Evolutionary conservation across 2,797 vertebrate species (phyloP).

Genomic region (Decapterus maruadsi): DNA sequence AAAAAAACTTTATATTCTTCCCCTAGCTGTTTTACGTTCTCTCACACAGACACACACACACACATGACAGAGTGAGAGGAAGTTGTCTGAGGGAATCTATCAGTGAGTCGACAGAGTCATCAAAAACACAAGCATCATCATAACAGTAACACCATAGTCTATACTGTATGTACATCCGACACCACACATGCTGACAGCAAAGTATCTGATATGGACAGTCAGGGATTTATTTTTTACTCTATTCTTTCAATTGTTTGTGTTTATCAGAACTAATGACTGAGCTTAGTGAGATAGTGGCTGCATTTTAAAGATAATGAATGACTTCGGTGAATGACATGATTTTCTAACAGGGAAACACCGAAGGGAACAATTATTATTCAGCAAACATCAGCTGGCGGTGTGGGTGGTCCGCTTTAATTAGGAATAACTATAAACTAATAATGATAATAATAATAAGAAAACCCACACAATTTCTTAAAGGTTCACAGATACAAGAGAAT

Average conservation of each 20-base stretch:
- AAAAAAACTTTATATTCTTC: background rate
- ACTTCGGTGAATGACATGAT: slow-evolving; percentile 25
- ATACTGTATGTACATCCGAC: too few relatives aligned
- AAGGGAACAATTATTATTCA: slow-evolving; percentile 35
- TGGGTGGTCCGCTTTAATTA: background rate
- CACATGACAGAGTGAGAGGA: slow-evolving; percentile 1
- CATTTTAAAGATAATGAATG: slow-evolving; percentile 34
- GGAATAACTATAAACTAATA: background rate
- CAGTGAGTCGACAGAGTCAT: slow-evolving; percentile 17
- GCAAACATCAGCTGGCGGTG: slow-evolving; percentile 16
- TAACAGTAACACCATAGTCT: slow-evolving; percentile 30
- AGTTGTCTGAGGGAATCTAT: slow-evolving; percentile 4
- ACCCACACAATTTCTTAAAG: background rate
- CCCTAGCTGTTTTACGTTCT: background rate
- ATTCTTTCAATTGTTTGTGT: slow-evolving; percentile 24
- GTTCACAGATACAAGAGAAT: background rate
- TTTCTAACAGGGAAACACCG: slow-evolving; percentile 26
- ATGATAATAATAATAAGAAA: background rate
- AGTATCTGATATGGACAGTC: slow-evolving; percentile 34
- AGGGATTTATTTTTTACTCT: background rate
- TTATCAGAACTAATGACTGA: slow-evolving; percentile 11
- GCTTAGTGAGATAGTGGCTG: slow-evolving; percentile 12
- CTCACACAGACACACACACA: background rate
- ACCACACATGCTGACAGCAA: slow-evolving; percentile 38
- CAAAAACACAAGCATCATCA: slow-evolving; percentile 43